phyloP scores from a whole-genome alignment of 2,113 vertebrate species.

The Columba livia region DNA sequence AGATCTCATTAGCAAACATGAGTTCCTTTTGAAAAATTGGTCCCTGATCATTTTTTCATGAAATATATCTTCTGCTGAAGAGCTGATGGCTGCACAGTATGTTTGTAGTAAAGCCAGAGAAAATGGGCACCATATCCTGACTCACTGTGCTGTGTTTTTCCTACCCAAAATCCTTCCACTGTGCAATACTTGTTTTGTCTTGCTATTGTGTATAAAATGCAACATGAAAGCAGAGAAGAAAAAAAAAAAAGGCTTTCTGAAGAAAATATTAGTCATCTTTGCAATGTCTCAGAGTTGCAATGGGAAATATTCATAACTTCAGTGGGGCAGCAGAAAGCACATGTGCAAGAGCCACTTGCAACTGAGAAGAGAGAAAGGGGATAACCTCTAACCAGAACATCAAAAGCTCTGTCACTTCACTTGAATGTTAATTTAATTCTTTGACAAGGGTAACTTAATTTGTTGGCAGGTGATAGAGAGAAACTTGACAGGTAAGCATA shows the following conservation, averaged over 20 bases:
- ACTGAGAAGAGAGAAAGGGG: neutral
- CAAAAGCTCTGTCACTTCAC: neutral
- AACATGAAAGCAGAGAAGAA: neutral
- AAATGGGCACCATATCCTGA: neutral
- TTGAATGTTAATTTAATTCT: constrained; percentile 30
- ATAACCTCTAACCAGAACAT: neutral
- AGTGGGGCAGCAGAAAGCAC: neutral
- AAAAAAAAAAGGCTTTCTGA: neutral
- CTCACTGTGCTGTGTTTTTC: neutral
- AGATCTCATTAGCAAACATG: neutral
- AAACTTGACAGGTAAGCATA: constrained; percentile 7
- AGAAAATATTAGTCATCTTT: neutral
- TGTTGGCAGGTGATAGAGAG: constrained; percentile 35
- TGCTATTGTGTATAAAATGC: neutral
- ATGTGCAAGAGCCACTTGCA: neutral
- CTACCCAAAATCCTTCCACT: neutral
- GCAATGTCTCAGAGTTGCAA: neutral
- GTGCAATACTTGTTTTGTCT: neutral
- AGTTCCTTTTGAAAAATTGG: neutral
- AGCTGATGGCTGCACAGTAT: neutral
- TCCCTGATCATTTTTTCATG: neutral
- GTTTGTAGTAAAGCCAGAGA: neutral
- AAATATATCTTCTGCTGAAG: neutral
- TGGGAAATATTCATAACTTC: neutral
- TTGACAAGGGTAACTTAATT: constrained; percentile 49